Evolutionary conservation across 2,113 vertebrate genomes (phyloP), one percentile per base, ranked within the genome.

Genomic region (Rhynchopsitta pachyrhyncha): DNA sequence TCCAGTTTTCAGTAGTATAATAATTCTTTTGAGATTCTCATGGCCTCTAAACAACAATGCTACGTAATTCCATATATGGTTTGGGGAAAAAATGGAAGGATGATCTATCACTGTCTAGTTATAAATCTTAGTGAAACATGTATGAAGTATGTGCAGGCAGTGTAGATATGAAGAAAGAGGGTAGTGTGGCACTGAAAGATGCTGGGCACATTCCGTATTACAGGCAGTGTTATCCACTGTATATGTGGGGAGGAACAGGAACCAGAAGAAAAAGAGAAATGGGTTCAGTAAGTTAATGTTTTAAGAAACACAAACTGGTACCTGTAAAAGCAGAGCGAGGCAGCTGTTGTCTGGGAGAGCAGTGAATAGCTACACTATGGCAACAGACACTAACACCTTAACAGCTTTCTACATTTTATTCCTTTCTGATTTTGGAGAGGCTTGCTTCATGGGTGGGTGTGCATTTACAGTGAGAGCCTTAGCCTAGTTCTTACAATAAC

Each of bases 301-400:
- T 55, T 76, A 62, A 67, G 50, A 57, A 90, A 41, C 37, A 29
- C 3, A 12, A 31, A n/a, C 25, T 5, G 29, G 2, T n/a, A 31
- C 7, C 52, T 59, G 33, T 55, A 41, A 44, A 66, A 60, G 63
- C 19, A 20, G 63, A 67, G 41, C 14, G n/a, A 70, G 71, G 25
- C 31, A 44, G 41, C 49, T 55, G 29, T 37, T 3, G 0, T 11
- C 33, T 41, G 46, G 50, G 60, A 66, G 62, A 41, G 16, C 46
- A 42, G n/a, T 7, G 67, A 75, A n/a, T 37, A 64, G 29, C n/a
- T 86, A 13, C 17, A 2, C 28, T 22, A 11, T 1, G 2, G 57
- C 0, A 3, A 37, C 44, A 79, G 37, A 25, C 0, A 3, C 10
- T 23, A 50, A 49, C 6, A 13, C 49, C 7, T 0, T 27, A 39